Conservation (phyloP, 2,113 vertebrate species). For the Cephalopterus ornatus region DNA sequence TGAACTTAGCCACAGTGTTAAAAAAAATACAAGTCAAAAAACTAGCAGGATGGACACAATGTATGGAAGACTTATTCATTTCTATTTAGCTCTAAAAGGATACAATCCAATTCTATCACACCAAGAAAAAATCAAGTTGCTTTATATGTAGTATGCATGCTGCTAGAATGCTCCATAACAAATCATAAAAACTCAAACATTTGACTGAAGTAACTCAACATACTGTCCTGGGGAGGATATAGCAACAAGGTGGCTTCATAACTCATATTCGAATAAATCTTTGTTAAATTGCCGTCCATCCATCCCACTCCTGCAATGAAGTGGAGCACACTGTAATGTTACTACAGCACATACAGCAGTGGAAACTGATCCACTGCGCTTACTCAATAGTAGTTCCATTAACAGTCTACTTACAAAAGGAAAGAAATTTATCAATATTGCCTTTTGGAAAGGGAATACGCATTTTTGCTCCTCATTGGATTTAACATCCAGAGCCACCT, state of each 20-base stretch:
- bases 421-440: not conserved
- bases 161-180: not conserved
- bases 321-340: not conserved
- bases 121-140: not conserved
- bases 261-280: not conserved
- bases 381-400: not conserved
- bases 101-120: not conserved
- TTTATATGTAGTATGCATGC: not conserved
- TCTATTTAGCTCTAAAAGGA: not conserved
- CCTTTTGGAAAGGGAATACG: not conserved
- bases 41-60: not conserved
- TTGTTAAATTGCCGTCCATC: not conserved
- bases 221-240: not conserved
- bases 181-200: not conserved
- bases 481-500: not conserved
- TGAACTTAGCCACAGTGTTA: not conserved
- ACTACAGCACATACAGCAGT: not conserved
- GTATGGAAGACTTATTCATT: not conserved
- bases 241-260: not conserved
- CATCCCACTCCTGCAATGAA: not conserved
- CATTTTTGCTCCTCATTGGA: not conserved
- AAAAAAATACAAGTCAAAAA: not conserved
- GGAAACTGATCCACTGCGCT: not conserved
- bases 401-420: not conserved
- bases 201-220: not conserved